These are phyloP conservation scores for Burhinus oedicnemus DNA, from an alignment of 2,113 vertebrate genomes.

Conservation along the genomic window DNA sequence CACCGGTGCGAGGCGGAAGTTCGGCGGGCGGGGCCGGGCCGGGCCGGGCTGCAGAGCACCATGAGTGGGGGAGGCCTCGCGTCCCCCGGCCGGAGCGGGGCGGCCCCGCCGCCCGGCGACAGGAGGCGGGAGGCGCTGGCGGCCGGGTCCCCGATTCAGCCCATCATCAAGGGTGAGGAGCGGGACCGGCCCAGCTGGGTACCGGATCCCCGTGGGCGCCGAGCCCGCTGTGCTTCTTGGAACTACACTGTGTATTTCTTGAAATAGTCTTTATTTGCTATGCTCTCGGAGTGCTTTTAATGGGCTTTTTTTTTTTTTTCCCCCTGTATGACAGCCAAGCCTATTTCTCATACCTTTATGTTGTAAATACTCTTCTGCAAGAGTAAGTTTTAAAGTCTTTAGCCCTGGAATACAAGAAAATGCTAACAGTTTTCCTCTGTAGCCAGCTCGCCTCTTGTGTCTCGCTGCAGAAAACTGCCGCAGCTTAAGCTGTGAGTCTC, in stretches of 20 bases:
- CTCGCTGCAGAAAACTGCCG: background rate
- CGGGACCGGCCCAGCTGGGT: no score
- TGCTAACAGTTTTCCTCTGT: background rate
- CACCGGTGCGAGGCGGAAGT: background rate
- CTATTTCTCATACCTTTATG: background rate
- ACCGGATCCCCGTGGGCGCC: background rate
- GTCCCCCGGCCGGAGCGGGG: background rate
- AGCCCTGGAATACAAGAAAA: background rate
- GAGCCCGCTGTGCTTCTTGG: no score
- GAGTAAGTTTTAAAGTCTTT: background rate
- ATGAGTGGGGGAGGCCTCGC: background rate
- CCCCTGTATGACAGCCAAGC: background rate
- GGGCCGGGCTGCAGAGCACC: background rate
- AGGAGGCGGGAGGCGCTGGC: constrained; percentile 51
- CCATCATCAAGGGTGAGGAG: constrained; percentile 76
- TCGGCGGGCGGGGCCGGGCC: background rate
- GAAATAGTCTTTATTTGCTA: background rate
- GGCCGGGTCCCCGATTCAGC: constrained; percentile 54
- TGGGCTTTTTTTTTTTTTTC: background rate
- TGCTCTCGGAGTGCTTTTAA: background rate
- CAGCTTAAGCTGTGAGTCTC: background rate
- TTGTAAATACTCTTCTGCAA: background rate
- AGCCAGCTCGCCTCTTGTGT: background rate
- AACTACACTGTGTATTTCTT: fast-evolving
- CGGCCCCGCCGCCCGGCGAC: background rate